These are phyloP conservation scores for Drosophila rufa DNA, from an alignment of 1,140 invertebrate species.

Conservation along the genomic window DNA sequence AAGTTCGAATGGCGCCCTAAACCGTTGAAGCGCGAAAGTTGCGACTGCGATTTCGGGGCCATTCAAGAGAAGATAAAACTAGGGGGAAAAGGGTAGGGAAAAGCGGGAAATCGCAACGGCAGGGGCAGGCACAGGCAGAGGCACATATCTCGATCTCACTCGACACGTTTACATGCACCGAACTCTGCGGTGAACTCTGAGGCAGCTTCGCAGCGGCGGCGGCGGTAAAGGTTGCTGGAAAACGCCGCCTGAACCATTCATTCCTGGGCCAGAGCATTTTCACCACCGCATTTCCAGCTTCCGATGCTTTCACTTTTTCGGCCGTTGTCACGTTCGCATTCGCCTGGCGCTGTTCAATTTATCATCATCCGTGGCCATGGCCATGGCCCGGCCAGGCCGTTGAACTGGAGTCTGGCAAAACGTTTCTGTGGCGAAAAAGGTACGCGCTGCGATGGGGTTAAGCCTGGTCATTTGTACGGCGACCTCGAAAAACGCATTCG, in stretches of 20 bases:
- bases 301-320: slow-evolving; percentile 79
- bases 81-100: not conserved
- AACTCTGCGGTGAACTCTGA: slow-evolving; percentile 60
- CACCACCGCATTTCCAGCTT: slow-evolving; percentile 47
- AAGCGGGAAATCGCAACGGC: slow-evolving; percentile 13
- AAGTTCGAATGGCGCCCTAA: slow-evolving; percentile 30
- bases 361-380: slow-evolving; percentile 72
- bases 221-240: slow-evolving; percentile 42
- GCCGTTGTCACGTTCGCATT: slow-evolving; percentile 77
- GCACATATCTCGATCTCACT: slow-evolving; percentile 44
- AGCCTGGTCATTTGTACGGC: slow-evolving; percentile 61
- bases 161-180: slow-evolving; percentile 54
- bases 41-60: not conserved
- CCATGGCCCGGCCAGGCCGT: slow-evolving; percentile 29
- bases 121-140: not conserved
- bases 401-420: slow-evolving; percentile 47
- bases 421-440: slow-evolving; percentile 31
- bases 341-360: slow-evolving; percentile 69
- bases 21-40: slow-evolving; percentile 29
- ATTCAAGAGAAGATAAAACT: slow-evolving; percentile 7
- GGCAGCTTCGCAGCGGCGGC: not conserved
- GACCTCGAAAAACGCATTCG: slow-evolving; percentile 8
- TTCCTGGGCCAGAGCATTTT: slow-evolving; percentile 63
- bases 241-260: slow-evolving; percentile 17
- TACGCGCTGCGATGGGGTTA: slow-evolving; percentile 42